phyloP scores from a whole-genome alignment of 2,888 invertebrate species.

The Tenthredo distinguenda region DNA sequence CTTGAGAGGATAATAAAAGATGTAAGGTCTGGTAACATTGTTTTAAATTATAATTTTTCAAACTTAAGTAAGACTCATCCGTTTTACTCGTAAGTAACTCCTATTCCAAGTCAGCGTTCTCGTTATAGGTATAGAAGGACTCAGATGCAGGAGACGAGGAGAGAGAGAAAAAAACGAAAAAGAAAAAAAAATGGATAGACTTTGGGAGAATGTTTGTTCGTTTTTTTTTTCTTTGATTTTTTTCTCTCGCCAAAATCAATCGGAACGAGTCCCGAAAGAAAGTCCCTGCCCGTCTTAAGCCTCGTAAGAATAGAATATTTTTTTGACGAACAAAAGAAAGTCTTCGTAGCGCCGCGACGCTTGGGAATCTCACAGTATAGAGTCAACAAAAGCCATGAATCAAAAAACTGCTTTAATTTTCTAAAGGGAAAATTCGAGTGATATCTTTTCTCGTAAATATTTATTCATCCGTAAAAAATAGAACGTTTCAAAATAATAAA shows the following conservation, averaged over 20 bases:
- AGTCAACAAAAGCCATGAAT: constrained; percentile 50
- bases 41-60: constrained; percentile 54
- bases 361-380: constrained; percentile 4
- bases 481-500: constrained; percentile 22
- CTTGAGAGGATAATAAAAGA: constrained; percentile 50
- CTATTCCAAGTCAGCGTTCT: constrained; percentile 2
- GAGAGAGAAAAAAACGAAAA: neutral
- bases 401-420: constrained; percentile 47
- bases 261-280: constrained; percentile 14
- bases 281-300: neutral
- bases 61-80: constrained; percentile 41
- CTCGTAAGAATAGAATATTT: constrained; percentile 34
- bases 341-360: neutral
- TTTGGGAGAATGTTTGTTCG: neutral
- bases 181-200: neutral
- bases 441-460: constrained; percentile 47
- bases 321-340: constrained; percentile 42
- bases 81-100: constrained; percentile 13
- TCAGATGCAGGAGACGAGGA: neutral
- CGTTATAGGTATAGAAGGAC: neutral
- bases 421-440: constrained; percentile 28
- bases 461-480: constrained; percentile 30
- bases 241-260: constrained; percentile 25
- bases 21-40: constrained; percentile 53
- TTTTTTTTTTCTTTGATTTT: neutral